These are phyloP conservation scores for Aeoliscus strigatus DNA, from an alignment of 2,797 vertebrate genomes.

Conservation along the genomic window DNA sequence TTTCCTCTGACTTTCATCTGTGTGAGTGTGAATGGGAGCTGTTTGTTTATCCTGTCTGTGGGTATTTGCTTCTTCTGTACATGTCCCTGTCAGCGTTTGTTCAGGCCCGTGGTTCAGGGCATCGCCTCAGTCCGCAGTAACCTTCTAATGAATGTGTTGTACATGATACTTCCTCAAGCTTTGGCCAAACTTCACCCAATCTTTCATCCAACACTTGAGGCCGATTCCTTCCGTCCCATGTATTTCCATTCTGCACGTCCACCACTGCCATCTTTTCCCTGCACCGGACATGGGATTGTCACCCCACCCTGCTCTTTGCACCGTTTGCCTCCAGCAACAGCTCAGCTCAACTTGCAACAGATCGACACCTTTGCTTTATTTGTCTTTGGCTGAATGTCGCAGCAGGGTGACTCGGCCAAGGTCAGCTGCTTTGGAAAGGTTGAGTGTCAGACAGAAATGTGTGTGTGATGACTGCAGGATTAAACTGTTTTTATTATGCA, in stretches of 20 bases:
- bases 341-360: conserved; percentile 70
- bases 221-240: conserved; percentile 52
- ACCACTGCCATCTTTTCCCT: conserved; percentile 23
- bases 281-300: conserved; percentile 39
- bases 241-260: conserved; percentile 50
- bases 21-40: conserved; percentile 23
- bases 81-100: conserved; percentile 44
- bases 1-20: conserved; percentile 23
- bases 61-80: conserved; percentile 11
- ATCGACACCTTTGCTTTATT: conserved; percentile 60
- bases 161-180: conserved; percentile 78
- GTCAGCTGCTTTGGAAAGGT: conserved; percentile 6
- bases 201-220: conserved; percentile 50
- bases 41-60: conserved; percentile 11
- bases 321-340: conserved; percentile 46
- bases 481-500: conserved; percentile 5
- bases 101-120: conserved; percentile 46
- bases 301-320: conserved; percentile 28
- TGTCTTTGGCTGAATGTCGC: conserved; percentile 29
- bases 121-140: conserved; percentile 52
- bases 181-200: conserved; percentile 73
- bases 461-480: conserved; percentile 7
- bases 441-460: conserved; percentile 3
- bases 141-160: conserved; percentile 72
- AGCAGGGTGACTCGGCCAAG: conserved; percentile 6